Base-by-base conservation (phyloP, 1,140 invertebrate species). In the Hetaerina americana region DNA sequence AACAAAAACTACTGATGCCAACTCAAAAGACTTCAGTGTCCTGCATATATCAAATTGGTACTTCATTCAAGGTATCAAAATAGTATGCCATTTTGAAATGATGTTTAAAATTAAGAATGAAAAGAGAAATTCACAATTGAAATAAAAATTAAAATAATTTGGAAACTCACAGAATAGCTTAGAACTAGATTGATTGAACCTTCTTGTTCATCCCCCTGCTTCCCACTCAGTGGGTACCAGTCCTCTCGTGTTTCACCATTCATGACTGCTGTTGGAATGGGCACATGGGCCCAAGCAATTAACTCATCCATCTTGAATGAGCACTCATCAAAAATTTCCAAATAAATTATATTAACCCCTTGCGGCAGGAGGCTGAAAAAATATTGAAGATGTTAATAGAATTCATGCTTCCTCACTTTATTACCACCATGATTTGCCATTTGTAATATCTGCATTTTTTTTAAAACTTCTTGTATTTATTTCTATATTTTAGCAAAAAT, bases 311-410 rank as follows among this genome's bases (percentile, higher is more conserved):
- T 90, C 26, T 94, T 95, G 80, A 99, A 97, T 1, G 94, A 93
- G 82, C 94, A 91, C 84, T 99, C 96, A 83, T 99, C 96, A 82
- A 92, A 98, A 73, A 99, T 93, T 86, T 98, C 95, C 78, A 98
- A 76, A 76, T 93, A 93, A 76, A 98, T 88, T 27, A 89, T 88
- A 78, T 91, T 90, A 0, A 98, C 92, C 66, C 95, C 95, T 74
- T 87, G 85, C 18, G 95, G 94, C 66, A 98, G 82, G 77, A 93
- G 87, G 78, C 92, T 94, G 81, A 70, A 84, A 84, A 78, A 74
- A 70, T 77, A 79, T 10, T 49, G 28, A 28, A 6, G 24, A 28
- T n/a, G n/a, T n/a, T n/a, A n/a, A n/a, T n/a, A n/a, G n/a, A n/a
- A n/a, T n/a, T n/a, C n/a, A n/a, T n/a, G n/a, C n/a, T n/a, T n/a